Evolutionary conservation across 2,888 invertebrate species (phyloP).

Genomic region (Nephrotoma flavescens): DNA sequence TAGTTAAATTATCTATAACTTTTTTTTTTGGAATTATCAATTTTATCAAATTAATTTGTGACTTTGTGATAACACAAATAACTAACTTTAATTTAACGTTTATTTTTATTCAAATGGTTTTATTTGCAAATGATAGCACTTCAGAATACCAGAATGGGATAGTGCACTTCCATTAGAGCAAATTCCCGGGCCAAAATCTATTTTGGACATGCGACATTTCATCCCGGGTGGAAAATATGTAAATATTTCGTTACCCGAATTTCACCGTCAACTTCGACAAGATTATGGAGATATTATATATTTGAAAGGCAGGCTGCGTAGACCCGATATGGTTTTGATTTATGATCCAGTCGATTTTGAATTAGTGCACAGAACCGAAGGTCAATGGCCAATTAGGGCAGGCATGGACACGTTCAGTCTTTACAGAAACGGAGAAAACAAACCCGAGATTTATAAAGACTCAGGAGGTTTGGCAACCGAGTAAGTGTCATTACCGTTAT

Average conservation of each 20-base stretch:
- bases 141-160: constrained; percentile 10
- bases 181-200: constrained; percentile 2
- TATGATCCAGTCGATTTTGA: constrained; percentile 9
- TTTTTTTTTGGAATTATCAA: too few relatives aligned
- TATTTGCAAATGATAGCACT: constrained; percentile 5
- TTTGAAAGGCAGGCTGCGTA: constrained; percentile 7
- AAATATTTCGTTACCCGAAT: not conserved
- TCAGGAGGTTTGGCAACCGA: constrained; percentile 18
- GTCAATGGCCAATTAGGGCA: constrained; percentile 6
- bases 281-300: constrained; percentile 7
- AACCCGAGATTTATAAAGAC: constrained; percentile 15
- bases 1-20: too few relatives aligned
- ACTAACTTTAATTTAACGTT: too few relatives aligned
- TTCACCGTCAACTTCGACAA: not conserved
- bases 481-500: constrained; percentile 11
- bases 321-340: constrained; percentile 6
- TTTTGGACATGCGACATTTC: constrained; percentile 5
- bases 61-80: too few relatives aligned
- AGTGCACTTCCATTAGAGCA: constrained; percentile 2
- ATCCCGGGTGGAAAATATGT: constrained; percentile 2
- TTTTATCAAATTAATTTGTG: too few relatives aligned
- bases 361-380: constrained; percentile 10
- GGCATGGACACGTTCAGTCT: constrained; percentile 6
- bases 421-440: not conserved
- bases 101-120: not conserved